phyloP scores from a whole-genome alignment of 1,140 invertebrate species.

The Leptinotarsa lineolata region DNA sequence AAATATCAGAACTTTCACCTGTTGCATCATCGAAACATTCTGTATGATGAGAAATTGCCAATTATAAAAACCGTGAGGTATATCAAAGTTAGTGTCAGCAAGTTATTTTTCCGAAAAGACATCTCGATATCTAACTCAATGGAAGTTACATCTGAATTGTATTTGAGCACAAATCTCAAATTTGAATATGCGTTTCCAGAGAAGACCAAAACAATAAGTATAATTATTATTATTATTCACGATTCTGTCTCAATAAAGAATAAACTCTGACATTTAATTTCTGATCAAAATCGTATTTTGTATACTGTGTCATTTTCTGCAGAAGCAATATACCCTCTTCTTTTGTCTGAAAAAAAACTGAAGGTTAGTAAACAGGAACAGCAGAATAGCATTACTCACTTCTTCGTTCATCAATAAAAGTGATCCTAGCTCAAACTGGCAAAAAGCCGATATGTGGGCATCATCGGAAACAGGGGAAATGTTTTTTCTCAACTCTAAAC shows the following conservation, averaged over 20 bases:
- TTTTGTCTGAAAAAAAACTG: constrained; percentile 56
- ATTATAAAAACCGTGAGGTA: too few species aligned
- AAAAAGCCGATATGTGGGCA: constrained; percentile 69
- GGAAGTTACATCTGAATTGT: background rate
- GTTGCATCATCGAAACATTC: too few species aligned
- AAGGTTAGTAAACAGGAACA: too few species aligned
- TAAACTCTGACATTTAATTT: constrained; percentile 67
- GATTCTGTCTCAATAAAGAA: constrained; percentile 58
- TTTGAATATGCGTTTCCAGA: too few species aligned
- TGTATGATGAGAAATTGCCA: too few species aligned
- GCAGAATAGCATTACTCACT: constrained; percentile 51
- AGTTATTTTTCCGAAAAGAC: too few species aligned
- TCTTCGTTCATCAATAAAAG: constrained; percentile 59
- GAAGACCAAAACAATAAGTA: too few species aligned
- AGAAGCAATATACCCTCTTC: constrained; percentile 61
- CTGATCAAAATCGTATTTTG: constrained; percentile 72
- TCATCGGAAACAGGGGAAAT: constrained; percentile 57
- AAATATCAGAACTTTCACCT: too few species aligned
- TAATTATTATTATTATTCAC: too few species aligned
- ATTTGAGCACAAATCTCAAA: background rate
- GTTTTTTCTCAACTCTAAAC: constrained; percentile 55
- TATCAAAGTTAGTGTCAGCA: too few species aligned
- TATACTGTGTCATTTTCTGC: constrained; percentile 62
- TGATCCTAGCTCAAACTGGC: constrained; percentile 68
- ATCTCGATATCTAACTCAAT: too few species aligned